Evolutionary conservation across 2,888 invertebrate genomes (phyloP).

Genomic region (Acleris cristana): DNA sequence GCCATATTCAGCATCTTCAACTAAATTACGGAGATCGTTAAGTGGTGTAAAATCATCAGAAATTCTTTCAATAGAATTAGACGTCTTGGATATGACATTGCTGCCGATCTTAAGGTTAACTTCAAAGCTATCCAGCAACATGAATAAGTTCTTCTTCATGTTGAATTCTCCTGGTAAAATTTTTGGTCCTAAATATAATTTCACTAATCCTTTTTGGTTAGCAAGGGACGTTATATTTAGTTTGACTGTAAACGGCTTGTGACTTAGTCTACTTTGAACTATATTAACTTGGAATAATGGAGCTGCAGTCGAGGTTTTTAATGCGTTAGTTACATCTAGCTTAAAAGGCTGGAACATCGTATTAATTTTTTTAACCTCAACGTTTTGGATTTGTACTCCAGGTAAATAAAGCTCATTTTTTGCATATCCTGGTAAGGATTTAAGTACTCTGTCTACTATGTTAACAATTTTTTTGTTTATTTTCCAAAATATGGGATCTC

Average conservation of each 20-base stretch:
- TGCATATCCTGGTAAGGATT: slow-evolving; percentile 82
- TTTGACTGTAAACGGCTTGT: slow-evolving; percentile 87
- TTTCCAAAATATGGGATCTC: slow-evolving; percentile 89
- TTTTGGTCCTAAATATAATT: slow-evolving; percentile 88
- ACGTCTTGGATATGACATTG: slow-evolving; percentile 86
- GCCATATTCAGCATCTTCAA: slow-evolving; percentile 83
- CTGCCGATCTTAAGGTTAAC: slow-evolving; percentile 84
- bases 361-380: slow-evolving; percentile 85
- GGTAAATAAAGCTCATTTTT: slow-evolving; percentile 84
- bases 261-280: slow-evolving; percentile 86
- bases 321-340: slow-evolving; percentile 85
- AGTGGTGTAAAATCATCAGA: slow-evolving; percentile 85
- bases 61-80: slow-evolving; percentile 83
- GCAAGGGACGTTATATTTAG: slow-evolving; percentile 85
- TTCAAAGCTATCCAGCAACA: slow-evolving; percentile 84
- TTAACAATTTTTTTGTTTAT: slow-evolving; percentile 85
- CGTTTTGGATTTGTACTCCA: slow-evolving; percentile 85
- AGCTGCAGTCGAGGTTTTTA: slow-evolving; percentile 60
- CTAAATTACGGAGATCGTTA: slow-evolving; percentile 83
- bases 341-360: slow-evolving; percentile 87
- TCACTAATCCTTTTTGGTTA: slow-evolving; percentile 83
- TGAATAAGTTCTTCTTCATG: slow-evolving; percentile 81
- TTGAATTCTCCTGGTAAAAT: slow-evolving; percentile 82
- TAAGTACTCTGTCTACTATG: slow-evolving; percentile 83
- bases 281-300: slow-evolving; percentile 71